Evolutionary conservation across 2,888 invertebrate species (phyloP), one percentile per base, ranked within the genome.

Genomic region (Linnaemya vulpina): DNA sequence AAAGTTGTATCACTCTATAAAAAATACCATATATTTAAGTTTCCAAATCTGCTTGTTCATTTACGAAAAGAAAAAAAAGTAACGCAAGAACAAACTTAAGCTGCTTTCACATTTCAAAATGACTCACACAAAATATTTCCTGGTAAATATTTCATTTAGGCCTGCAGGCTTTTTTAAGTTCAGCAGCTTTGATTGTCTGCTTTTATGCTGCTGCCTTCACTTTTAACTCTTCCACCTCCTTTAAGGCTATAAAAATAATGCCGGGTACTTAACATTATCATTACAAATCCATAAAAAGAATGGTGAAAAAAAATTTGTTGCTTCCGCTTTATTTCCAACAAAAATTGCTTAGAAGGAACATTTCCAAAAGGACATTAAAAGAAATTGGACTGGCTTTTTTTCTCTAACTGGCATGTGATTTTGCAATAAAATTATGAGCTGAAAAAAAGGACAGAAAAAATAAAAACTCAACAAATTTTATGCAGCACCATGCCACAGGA

Each of bases 231-330:
- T 43, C 30, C 9, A 76, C 53, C 60, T 46, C 13, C 25, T 63
- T 63, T 2, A 40, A 63, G 40, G n/a, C n/a, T 38, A 43, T 67
- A 51, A 74, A 67, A 74, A 74, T 74, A 68, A 60, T 60, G 80
- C 20, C 25, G 13, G 67, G 67, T 74, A 67, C 80, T 80, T 74
- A 67, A 58, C 58, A 51, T 65, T 67, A 67, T 53, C 65, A 67
- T 65, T 49, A 80, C 49, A 73, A 55, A 77, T 43, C 55, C 46
- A 71, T 43, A 63, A 63, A 55, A 68, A 55, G 2, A 38, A 73
- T 65, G 40, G 30, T 17, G 35, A 25, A 5, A 17, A 51, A 3
- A 51, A 20, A 51, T 51, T 5, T 43, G 5, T 35, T 35, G 35
- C 22, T 67, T 40, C 43, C 7, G 15, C 22, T 11, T 9, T 3